Percentiles rank a stretch among this genome's conserved stretches.
Conservation (phyloP, 2,797 vertebrate species). For the Macrochelys suwanniensis region DNA sequence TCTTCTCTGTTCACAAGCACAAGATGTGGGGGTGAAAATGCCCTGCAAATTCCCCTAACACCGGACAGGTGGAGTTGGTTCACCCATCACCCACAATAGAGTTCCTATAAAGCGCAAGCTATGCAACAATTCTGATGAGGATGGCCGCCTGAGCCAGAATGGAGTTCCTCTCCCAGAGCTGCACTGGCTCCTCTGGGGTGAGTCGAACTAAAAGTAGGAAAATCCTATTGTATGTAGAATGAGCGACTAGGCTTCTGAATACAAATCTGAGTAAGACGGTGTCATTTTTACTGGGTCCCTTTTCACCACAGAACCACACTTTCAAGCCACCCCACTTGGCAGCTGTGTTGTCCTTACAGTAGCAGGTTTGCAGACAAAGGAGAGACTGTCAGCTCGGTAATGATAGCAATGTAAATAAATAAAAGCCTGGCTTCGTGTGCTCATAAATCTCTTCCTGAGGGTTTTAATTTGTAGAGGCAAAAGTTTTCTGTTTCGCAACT, state of each 20-base stretch:
- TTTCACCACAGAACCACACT: background rate
- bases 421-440: background rate
- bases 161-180: background rate
- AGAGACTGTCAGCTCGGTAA: background rate
- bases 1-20: background rate
- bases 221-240: background rate
- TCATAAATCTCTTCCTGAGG: background rate
- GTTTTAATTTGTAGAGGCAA: background rate
- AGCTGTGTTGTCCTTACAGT: fast-evolving
- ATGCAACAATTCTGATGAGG: background rate
- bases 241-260: fast-evolving
- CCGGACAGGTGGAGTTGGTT: background rate
- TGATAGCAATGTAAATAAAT: background rate
- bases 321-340: background rate
- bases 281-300: background rate
- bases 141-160: no score
- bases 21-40: background rate
- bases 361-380: conserved; percentile 1
- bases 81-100: background rate
- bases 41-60: background rate
- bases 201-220: background rate
- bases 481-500: background rate
- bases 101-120: background rate
- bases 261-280: background rate
- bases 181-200: background rate